Evolutionary conservation across 2,797 vertebrate genomes (phyloP).

Genomic region (Merluccius polli): DNA sequence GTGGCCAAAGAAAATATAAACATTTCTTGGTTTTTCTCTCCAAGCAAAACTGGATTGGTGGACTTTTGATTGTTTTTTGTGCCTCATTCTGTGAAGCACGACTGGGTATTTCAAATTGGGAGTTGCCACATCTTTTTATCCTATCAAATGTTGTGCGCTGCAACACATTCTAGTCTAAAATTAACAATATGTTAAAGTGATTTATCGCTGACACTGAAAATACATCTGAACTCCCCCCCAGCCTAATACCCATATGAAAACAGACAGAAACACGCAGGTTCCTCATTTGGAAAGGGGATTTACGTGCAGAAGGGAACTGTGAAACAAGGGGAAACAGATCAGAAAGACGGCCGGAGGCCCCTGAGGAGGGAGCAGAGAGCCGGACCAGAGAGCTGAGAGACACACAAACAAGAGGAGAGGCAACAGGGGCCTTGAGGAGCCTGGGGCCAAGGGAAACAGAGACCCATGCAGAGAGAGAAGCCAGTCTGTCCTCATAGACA

Average conservation of each 20-base stretch:
- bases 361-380: slow-evolving; percentile 39
- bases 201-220: background rate
- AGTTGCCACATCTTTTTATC: too few relatives aligned
- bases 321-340: slow-evolving; percentile 16
- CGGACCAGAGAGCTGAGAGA: slow-evolving; percentile 35
- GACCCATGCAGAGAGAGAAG: slow-evolving; percentile 46
- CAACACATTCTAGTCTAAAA: background rate
- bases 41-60: slow-evolving; percentile 38
- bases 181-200: background rate
- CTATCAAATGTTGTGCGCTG: background rate
- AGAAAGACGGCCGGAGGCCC: slow-evolving; percentile 43
- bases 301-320: slow-evolving; percentile 27
- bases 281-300: slow-evolving; percentile 33
- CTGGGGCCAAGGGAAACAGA: slow-evolving; percentile 57
- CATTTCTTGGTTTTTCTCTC: slow-evolving; percentile 6
- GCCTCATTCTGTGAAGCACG: background rate
- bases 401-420: slow-evolving; percentile 50
- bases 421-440: slow-evolving; percentile 21
- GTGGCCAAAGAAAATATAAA: background rate
- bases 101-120: background rate
- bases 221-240: background rate
- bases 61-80: background rate
- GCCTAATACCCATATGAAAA: background rate
- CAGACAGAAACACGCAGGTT: background rate
- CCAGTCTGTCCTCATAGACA: slow-evolving; percentile 32